A percentile compares a stretch with the other conserved stretches of the same genome.
phyloP scores from a whole-genome alignment of 2,888 invertebrate species.

The Chrysodeixis includens region DNA sequence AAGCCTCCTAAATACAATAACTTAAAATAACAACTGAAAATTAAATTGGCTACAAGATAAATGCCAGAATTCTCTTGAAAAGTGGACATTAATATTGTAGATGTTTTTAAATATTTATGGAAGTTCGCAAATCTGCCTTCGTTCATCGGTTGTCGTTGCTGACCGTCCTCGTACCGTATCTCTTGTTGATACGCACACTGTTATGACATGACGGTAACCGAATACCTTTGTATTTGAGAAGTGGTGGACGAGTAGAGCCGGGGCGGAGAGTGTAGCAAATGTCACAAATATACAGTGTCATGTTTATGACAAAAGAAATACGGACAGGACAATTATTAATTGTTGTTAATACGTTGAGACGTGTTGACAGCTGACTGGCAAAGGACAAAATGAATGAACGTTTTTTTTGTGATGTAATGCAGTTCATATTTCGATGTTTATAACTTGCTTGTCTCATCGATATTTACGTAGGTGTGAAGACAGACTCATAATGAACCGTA shows the following conservation, averaged over 20 bases:
- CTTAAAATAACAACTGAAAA: too few species aligned
- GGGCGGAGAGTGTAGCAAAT: neutral
- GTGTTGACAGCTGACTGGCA: neutral
- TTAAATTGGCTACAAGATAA: too few species aligned
- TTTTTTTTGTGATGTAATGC: neutral
- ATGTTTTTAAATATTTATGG: too few species aligned
- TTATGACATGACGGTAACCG: constrained; percentile 43
- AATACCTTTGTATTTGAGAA: constrained; percentile 59
- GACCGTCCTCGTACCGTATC: too few species aligned
- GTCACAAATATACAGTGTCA: neutral
- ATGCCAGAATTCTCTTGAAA: too few species aligned
- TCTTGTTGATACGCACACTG: constrained; percentile 7
- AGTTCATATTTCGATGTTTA: too few species aligned
- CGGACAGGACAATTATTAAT: neutral
- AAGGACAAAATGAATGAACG: neutral
- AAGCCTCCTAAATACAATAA: too few species aligned
- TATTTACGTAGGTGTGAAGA: neutral
- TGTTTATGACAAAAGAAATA: constrained; percentile 7
- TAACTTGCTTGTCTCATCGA: too few species aligned
- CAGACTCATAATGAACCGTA: neutral
- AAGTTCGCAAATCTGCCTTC: too few species aligned
- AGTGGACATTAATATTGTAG: too few species aligned
- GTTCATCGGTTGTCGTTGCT: too few species aligned
- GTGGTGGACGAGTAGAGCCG: constrained; percentile 34
- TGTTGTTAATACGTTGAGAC: too few species aligned